Base-by-base conservation (phyloP, 2,113 vertebrate genomes). In the Eretmochelys imbricata region DNA sequence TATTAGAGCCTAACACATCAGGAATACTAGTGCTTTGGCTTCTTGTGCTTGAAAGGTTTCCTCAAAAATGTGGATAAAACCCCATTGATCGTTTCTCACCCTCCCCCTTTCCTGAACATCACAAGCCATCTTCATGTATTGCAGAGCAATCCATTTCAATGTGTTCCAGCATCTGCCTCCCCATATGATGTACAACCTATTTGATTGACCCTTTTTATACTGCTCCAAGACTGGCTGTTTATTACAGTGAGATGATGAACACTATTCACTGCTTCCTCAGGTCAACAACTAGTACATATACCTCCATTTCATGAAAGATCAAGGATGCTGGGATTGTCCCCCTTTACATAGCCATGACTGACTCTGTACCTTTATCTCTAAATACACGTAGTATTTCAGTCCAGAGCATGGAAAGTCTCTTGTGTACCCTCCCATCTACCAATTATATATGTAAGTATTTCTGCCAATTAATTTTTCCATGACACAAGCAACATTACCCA, bases 151-250 rank as follows among this genome's bases (percentile, higher is more conserved):
- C 99, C 97, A 94, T 98, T 97, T 98, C 99, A 99, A 99, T 99
- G 99, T 99, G 99, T 98, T 99, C 97, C 94, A 99, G 99, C 99
- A 99, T 99, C 99, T 99, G 99, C 98, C 98, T 99, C 98, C 97
- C 98, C 98, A 96, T 98, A 98, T 99, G 99, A 99, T 98, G 98
- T 97, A 98, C 91, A 96, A 99, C 98, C 99, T 97, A 85, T 91
- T 91, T 97, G 94, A 98, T 95, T 98, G 98, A 99, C 99, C 99
- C 99, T 99, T 98, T 99, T 98, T 98, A 98, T 97, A 97, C 98
- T 87, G 84, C 96, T 98, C 96, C 95, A 97, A 94, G 96, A 96
- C 93, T 95, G 91, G 89, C 95, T 96, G 96, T 93, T 98, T 93
- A 57, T 90, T 98, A 93, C 92, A 88, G 95, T 85, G 90, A 89